A percentile compares a stretch with the other conserved stretches of the same genome.
phyloP scores from a whole-genome alignment of 2,113 vertebrate species.

The Chauna torquata region DNA sequence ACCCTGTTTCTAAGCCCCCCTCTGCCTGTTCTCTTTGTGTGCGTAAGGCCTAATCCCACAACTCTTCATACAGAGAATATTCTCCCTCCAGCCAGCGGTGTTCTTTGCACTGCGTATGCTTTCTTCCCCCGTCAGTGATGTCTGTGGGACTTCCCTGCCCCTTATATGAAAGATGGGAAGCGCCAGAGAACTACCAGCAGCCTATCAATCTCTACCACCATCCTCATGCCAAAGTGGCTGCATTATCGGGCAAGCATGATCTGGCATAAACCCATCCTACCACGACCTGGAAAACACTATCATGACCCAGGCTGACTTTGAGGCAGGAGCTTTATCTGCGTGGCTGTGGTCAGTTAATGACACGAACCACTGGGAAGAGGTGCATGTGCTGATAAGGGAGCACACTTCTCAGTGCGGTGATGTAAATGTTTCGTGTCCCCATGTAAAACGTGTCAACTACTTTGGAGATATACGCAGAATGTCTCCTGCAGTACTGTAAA shows the following conservation, averaged over 20 bases:
- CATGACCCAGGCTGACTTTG: not conserved
- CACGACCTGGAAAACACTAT: not conserved
- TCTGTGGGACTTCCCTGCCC: not conserved
- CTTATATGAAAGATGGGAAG: not conserved
- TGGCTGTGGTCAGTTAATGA: not conserved
- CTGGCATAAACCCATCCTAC: not conserved
- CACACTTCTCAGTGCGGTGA: not conserved
- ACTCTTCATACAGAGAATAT: not conserved
- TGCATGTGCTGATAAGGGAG: fast-evolving
- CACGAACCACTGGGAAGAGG: not conserved
- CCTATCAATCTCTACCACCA: not conserved
- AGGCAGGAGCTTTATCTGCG: not conserved
- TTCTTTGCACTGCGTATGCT: not conserved
- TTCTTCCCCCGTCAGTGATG: not conserved
- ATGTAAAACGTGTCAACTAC: not conserved
- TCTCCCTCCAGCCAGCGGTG: not conserved
- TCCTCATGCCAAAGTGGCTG: not conserved
- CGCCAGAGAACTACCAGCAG: not conserved
- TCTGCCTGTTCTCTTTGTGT: not conserved
- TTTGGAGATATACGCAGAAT: not conserved
- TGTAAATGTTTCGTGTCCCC: not conserved
- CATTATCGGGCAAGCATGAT: not conserved
- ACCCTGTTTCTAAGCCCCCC: fast-evolving
- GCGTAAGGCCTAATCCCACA: not conserved
- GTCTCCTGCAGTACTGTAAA: not conserved